These are phyloP conservation scores for Bradypus variegatus DNA, from an alignment of 2,797 vertebrate species.

Conservation along the genomic window DNA sequence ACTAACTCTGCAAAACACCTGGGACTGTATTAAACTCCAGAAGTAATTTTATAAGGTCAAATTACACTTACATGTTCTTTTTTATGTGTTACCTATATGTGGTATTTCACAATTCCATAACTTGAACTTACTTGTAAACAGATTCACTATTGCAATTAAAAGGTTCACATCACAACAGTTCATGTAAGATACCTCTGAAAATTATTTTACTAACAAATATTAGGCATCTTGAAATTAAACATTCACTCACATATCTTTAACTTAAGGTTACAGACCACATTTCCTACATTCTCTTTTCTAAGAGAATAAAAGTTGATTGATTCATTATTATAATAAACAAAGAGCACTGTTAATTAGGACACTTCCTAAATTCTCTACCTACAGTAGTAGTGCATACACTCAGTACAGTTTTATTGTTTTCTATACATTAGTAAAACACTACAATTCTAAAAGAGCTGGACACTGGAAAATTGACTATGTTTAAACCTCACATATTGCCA, in stretches of 20 bases:
- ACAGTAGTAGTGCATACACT: not conserved
- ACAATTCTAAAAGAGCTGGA: not conserved
- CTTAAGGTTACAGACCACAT: not conserved
- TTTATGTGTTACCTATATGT: not conserved
- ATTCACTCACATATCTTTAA: not conserved
- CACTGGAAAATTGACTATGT: not conserved
- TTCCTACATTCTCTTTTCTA: not conserved
- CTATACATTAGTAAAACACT: not conserved
- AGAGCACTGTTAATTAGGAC: not conserved
- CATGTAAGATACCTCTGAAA: not conserved
- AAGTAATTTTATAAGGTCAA: constrained; percentile 17
- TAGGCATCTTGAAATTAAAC: constrained; percentile 17
- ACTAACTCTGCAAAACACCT: not conserved
- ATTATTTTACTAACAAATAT: constrained; percentile 19
- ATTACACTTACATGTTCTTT: not conserved
- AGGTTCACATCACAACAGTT: not conserved
- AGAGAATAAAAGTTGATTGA: not conserved
- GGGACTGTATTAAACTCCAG: not conserved
- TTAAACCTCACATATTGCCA: not conserved
- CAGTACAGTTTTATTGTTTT: not conserved
- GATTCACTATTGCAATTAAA: not conserved
- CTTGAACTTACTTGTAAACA: constrained; percentile 8
- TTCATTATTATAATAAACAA: not conserved
- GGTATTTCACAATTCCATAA: constrained; percentile 17
- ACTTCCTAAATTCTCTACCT: not conserved